These are phyloP conservation scores for Nasua narica DNA, from an alignment of 2,797 vertebrate species.

Conservation along the genomic window DNA sequence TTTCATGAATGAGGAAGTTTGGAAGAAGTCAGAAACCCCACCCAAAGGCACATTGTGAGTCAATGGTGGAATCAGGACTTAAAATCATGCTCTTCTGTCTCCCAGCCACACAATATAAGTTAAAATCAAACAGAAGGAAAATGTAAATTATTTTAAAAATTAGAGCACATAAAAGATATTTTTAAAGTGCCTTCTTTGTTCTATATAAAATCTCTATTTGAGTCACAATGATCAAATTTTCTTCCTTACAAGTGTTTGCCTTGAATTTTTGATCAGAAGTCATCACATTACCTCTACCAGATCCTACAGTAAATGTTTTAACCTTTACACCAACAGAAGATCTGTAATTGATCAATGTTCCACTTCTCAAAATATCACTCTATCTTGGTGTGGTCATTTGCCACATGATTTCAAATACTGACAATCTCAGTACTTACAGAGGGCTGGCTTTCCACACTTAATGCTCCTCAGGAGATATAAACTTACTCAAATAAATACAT, in stretches of 20 bases:
- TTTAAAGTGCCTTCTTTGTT: neutral
- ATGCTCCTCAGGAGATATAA: neutral
- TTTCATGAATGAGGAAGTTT: conserved; percentile 23
- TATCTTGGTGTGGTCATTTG: neutral
- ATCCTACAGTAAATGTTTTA: neutral
- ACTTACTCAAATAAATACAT: neutral
- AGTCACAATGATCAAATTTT: neutral
- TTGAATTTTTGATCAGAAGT: neutral
- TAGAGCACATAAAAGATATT: neutral
- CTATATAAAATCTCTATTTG: neutral
- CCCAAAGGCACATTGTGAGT: neutral
- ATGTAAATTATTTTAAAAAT: neutral
- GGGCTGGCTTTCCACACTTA: neutral
- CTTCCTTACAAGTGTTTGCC: neutral
- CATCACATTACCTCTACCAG: neutral
- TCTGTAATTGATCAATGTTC: neutral
- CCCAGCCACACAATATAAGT: neutral
- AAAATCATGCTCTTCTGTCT: neutral
- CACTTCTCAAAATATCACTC: neutral
- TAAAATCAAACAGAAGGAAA: conserved; percentile 28
- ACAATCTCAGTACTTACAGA: neutral
- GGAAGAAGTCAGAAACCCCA: neutral
- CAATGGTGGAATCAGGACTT: neutral
- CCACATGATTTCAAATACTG: neutral
- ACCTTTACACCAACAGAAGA: neutral